phyloP scores from a whole-genome alignment of 2,888 invertebrate genomes.

The Macropis europaea region DNA sequence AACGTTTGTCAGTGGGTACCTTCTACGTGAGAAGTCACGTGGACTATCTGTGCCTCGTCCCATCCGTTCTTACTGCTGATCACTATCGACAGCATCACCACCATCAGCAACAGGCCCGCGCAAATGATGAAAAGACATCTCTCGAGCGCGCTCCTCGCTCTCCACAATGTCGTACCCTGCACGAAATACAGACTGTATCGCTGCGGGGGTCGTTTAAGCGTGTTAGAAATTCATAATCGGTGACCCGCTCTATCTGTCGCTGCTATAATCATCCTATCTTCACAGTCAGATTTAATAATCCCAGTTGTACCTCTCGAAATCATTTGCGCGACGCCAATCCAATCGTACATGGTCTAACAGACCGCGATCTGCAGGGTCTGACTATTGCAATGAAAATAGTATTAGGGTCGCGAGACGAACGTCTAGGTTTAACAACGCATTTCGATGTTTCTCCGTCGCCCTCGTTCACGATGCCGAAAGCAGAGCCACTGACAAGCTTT shows the following conservation, averaged over 20 bases:
- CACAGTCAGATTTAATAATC: slow-evolving; percentile 3
- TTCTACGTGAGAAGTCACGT: slow-evolving; percentile 72
- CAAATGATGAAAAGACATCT: slow-evolving; percentile 84
- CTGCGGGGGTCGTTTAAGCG: slow-evolving; percentile 4
- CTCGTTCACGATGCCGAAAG: no score
- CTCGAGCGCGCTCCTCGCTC: slow-evolving; percentile 86
- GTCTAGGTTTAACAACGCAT: no score
- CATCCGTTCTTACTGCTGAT: slow-evolving; percentile 79
- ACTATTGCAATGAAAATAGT: no score
- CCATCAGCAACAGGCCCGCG: slow-evolving; percentile 82
- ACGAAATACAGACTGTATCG: slow-evolving; percentile 2
- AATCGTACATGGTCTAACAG: no score
- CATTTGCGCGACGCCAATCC: neutral
- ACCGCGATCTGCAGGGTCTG: no score
- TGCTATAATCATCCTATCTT: slow-evolving; percentile 4
- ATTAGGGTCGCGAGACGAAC: no score
- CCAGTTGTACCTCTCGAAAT: slow-evolving; percentile 1
- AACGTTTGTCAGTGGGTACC: slow-evolving; percentile 56
- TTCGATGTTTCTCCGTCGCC: no score
- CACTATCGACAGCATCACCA: slow-evolving; percentile 83
- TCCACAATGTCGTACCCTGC: slow-evolving; percentile 89
- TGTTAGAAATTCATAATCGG: slow-evolving; percentile 13
- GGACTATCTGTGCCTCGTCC: slow-evolving; percentile 73
- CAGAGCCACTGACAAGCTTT: no score
- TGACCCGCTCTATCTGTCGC: neutral